phyloP scores from a whole-genome alignment of 2,888 invertebrate genomes.

The Tenodera sinensis region DNA sequence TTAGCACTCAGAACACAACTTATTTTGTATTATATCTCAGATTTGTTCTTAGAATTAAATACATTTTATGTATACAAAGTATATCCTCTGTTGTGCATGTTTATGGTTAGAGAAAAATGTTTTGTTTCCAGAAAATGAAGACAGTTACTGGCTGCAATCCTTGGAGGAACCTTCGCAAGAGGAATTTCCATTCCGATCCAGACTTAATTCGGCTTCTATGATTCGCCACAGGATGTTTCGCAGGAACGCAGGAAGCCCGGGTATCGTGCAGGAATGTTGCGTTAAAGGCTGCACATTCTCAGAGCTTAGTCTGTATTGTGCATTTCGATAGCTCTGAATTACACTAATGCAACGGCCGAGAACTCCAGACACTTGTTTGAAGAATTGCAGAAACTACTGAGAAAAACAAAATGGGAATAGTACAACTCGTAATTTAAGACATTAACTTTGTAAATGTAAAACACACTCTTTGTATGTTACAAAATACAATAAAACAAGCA shows the following conservation, averaged over 20 bases:
- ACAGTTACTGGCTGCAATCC: background rate
- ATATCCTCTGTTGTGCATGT: too few species aligned
- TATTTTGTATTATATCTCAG: too few species aligned
- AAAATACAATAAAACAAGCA: too few species aligned
- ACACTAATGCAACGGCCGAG: background rate
- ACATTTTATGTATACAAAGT: too few species aligned
- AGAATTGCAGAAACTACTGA: too few species aligned
- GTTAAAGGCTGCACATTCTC: background rate
- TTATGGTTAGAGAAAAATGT: background rate
- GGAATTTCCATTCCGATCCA: background rate
- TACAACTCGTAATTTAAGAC: too few species aligned
- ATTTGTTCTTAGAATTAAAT: too few species aligned
- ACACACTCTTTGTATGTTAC: too few species aligned
- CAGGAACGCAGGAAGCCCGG: background rate
- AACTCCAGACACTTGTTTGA: too few species aligned
- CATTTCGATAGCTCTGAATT: background rate
- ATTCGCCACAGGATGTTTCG: background rate
- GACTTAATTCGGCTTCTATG: background rate
- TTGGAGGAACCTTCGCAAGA: background rate
- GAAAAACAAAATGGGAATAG: too few species aligned
- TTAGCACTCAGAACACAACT: too few species aligned
- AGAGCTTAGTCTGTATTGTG: background rate
- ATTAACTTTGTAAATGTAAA: too few species aligned
- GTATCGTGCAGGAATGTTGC: background rate
- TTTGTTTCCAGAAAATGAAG: background rate